These are phyloP conservation scores for Cricetomys ansorgei DNA, from an alignment of 2,113 vertebrate species.

Conservation along the genomic window DNA sequence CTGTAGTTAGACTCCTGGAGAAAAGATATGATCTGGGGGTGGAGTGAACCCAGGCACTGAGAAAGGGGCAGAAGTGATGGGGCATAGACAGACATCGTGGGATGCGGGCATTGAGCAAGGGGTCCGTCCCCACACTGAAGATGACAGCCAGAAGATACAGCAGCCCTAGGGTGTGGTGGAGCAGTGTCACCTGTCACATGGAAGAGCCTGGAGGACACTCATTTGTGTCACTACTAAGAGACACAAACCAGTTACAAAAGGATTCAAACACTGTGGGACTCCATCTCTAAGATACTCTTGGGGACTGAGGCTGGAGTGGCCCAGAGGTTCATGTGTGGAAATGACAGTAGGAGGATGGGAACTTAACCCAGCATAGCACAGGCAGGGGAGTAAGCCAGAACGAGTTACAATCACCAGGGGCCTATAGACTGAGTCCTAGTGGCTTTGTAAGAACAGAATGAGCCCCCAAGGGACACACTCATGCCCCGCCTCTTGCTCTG, in stretches of 20 bases:
- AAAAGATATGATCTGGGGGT: background rate
- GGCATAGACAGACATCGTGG: background rate
- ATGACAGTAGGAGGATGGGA: accelerated
- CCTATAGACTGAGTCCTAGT: background rate
- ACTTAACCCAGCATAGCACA: background rate
- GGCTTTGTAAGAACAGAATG: background rate
- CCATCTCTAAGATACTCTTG: too few relatives aligned
- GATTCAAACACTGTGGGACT: background rate
- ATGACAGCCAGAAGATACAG: background rate
- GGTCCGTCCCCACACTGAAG: too few relatives aligned
- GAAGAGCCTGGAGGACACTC: background rate
- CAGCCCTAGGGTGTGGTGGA: background rate
- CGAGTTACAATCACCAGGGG: background rate
- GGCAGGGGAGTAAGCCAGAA: too few relatives aligned
- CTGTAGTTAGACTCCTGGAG: too few relatives aligned
- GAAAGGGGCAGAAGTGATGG: background rate
- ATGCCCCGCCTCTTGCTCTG: background rate
- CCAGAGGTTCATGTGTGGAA: too few relatives aligned
- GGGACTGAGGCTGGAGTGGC: background rate
- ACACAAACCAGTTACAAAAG: background rate
- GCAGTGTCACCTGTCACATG: background rate
- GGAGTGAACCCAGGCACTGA: background rate
- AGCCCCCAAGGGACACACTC: background rate
- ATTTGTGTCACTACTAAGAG: background rate
- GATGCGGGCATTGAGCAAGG: background rate